Evolutionary conservation across 2,797 vertebrate genomes (phyloP), one percentile per base, ranked within the genome.

Genomic region (Valencia hispanica): DNA sequence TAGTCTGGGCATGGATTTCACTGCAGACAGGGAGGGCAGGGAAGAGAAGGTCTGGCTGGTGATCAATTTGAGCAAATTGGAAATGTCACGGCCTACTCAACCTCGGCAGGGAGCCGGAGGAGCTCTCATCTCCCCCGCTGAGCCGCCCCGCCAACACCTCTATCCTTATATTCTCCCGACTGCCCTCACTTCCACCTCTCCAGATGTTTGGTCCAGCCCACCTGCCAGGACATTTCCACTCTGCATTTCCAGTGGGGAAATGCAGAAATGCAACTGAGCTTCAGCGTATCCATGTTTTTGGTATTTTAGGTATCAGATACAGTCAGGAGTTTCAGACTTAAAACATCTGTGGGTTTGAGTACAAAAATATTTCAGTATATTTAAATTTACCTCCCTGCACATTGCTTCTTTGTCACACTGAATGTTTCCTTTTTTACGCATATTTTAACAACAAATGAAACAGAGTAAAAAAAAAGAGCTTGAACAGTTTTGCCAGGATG

Each of bases 11-110:
- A 89, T 66, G 83, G 88, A 88, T 86, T 88, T 78, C 85, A 84
- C 87, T 87, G 82, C 88, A 87, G 88, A 92, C 63, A 72, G 87
- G 87, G 90, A 86, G 85, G 89, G 87, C 82, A 79, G 87, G 76
- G 75, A 80, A 79, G 89, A 87, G 88, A 84, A 81, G 86, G 76
- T 81, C 88, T 93, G 94, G 92, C 92, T 83, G 88, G 86, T 89
- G 93, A 95, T 95, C 93, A 94, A 95, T 94, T 93, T 91, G 87
- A 93, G 90, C 93, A 94, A 94, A 95, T 94, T 94, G 93, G 92
- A 94, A 94, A 95, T 94, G 94, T 94, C 94, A 94, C 83, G 91
- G 91, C 94, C 93, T 91, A 89, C 90, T 93, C 94, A 94, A 94
- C 93, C 93, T 92, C 93, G 75, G 88, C 91, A 83, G 91, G 93